These are phyloP conservation scores for Enteromius fasciolatus DNA, from an alignment of 2,797 vertebrate genomes.

Conservation along the genomic window DNA sequence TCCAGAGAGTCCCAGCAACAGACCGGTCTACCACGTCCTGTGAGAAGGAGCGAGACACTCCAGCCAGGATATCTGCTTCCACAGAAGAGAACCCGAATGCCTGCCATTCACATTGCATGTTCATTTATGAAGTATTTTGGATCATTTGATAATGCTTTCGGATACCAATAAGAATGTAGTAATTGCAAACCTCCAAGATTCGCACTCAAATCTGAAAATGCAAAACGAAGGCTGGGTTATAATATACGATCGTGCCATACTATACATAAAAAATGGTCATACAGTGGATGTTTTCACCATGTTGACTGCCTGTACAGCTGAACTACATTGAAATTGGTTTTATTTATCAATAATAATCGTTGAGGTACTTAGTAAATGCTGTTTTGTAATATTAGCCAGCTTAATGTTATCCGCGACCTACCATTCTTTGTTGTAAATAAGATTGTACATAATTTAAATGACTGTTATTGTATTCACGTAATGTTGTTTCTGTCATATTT, in stretches of 20 bases:
- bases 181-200: not conserved
- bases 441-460: conserved; percentile 85
- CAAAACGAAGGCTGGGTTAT: not conserved
- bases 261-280: not conserved
- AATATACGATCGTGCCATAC: not conserved
- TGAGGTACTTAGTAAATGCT: conserved; percentile 30
- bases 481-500: conserved; percentile 70
- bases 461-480: conserved; percentile 68
- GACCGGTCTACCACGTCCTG: conserved; percentile 92
- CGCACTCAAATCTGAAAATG: not conserved
- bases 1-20: conserved; percentile 80
- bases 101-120: not conserved
- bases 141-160: conserved; percentile 6
- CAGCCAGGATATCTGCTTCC: not conserved
- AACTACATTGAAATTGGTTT: not conserved
- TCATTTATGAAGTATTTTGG: conserved; percentile 13
- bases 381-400: not conserved
- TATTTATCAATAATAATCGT: conserved; percentile 39
- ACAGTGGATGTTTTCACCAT: not conserved
- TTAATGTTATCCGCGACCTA: conserved; percentile 25
- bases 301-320: conserved; percentile 3
- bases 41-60: conserved; percentile 67
- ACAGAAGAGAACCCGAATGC: conserved; percentile 5
- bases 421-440: conserved; percentile 70
- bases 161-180: not conserved